These are phyloP conservation scores for Spodoptera litura DNA, from an alignment of 1,140 invertebrate genomes.

Conservation along the genomic window DNA sequence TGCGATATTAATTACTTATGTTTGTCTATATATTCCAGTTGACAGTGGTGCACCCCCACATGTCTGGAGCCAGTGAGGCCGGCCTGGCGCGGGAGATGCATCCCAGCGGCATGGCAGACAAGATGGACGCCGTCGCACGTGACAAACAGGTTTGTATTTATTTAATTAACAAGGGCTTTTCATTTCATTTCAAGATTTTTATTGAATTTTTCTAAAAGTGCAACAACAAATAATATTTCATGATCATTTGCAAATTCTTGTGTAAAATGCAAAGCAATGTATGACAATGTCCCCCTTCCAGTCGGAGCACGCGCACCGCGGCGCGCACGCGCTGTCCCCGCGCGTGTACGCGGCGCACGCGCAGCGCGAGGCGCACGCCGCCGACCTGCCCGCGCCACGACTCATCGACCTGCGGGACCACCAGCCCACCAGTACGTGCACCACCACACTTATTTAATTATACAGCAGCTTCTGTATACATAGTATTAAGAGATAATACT, in stretches of 20 bases:
- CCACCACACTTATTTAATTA: no score
- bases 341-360: constrained; percentile 88
- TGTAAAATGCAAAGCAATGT: no score
- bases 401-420: constrained; percentile 65
- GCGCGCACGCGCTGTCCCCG: constrained; percentile 60
- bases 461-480: no score
- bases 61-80: constrained; percentile 68
- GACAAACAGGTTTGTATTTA: constrained; percentile 68
- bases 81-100: constrained; percentile 68
- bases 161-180: no score
- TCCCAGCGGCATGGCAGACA: constrained; percentile 82
- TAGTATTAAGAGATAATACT: no score
- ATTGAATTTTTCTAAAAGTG: no score
- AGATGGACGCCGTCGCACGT: constrained; percentile 76
- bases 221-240: no score
- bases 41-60: constrained; percentile 92
- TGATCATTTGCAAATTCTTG: no score
- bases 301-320: constrained; percentile 17
- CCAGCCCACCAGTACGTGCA: constrained; percentile 59
- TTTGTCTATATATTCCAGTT: constrained; percentile 81
- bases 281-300: not conserved
- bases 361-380: constrained; percentile 88
- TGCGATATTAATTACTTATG: no score
- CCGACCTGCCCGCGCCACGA: constrained; percentile 87
- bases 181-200: no score